phyloP scores from a whole-genome alignment of 2,797 vertebrate species.

The Acrossocheilus fasciatus region DNA sequence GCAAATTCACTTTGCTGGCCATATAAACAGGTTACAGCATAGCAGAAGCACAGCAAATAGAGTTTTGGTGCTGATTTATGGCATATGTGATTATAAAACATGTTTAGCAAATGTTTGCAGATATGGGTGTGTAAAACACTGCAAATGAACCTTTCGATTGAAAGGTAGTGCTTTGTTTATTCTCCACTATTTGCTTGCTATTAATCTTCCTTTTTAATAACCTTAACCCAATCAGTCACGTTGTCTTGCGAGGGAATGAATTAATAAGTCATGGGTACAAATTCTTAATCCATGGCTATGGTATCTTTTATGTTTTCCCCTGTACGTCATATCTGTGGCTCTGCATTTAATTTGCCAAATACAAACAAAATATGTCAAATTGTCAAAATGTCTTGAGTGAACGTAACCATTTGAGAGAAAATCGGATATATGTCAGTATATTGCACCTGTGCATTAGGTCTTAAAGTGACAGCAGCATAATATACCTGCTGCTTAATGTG shows the following conservation, averaged over 20 bases:
- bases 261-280: neutral
- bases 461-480: neutral
- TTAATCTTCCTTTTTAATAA: neutral
- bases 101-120: neutral
- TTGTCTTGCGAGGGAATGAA: neutral
- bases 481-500: neutral
- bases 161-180: neutral
- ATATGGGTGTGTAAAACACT: neutral
- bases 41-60: neutral
- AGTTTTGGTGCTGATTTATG: neutral
- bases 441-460: neutral
- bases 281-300: neutral
- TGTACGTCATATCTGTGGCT: neutral
- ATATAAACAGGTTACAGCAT: neutral
- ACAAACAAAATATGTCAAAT: neutral
- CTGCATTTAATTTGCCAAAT: neutral
- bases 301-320: neutral
- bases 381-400: neutral
- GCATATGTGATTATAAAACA: neutral
- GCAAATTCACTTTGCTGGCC: neutral
- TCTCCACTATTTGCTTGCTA: neutral
- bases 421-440: neutral
- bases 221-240: neutral
- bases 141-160: neutral
- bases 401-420: neutral